phyloP scores from a whole-genome alignment of 2,113 vertebrate genomes.

The zebrafish (Danio rerio) region GRCz12tu NC_133182.1:34196001-34196500 shows the following conservation, averaged over 20 bases:
- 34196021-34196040: constrained; percentile 57
- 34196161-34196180: constrained; percentile 56
- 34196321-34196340: background rate
- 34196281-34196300: background rate
- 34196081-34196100: constrained; percentile 50
- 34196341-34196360: background rate
- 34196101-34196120: constrained; percentile 58
- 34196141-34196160: constrained; percentile 55
- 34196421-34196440: background rate
- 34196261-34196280: background rate
- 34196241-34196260: background rate
- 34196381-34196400: background rate
- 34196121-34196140: constrained; percentile 65
- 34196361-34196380: background rate
- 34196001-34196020: constrained; percentile 68
- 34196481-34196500: background rate
- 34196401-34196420: background rate
- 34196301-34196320: background rate
- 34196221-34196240: background rate
- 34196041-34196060: constrained; percentile 20
- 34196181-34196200: constrained; percentile 69
- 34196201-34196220: constrained; percentile 49
- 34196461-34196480: background rate
- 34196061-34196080: constrained; percentile 59
- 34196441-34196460: background rate